Base-by-base conservation (phyloP, 2,888 invertebrate genomes). In the Ennomos erosarius region DNA sequence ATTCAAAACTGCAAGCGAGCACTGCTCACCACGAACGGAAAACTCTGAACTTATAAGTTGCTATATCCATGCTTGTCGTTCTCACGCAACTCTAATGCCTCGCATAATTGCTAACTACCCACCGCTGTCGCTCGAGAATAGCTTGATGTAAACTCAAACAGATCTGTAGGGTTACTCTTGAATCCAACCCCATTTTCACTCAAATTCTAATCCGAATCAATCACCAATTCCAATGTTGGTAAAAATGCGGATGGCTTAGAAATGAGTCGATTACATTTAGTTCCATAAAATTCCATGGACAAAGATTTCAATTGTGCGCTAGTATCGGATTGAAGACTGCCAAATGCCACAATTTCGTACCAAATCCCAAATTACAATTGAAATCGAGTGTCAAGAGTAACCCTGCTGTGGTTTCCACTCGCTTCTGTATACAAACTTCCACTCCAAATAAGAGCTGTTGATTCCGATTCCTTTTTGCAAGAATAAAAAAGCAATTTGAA, bases 81-180 rank as follows among this genome's bases (percentile, higher is more conserved):
- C 26, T 16, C 16, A 16, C n/a, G n/a, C n/a, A n/a, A n/a, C 35
- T 52, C 44, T 44, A 52, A 52, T 45, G 52, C 52, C 38, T 52
- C 44, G 44, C 33, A 44, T 33, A 52, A 52, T 52, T 44, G 52
- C 52, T 38, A 44, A 52, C 44, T 44, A 38, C 37, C 13, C 12
- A 9, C 12, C 12, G 12, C 34, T 13, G 12, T 13, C 40, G 10
- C 38, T 38, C 10, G 36, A 37, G 16, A 34, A 8, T 36, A 26
- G 36, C 13, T 13, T 13, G 13, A 10, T 10, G 33, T 43, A 26
- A 12, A 37, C 10, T 33, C 50, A 34, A 11, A 10, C 40, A 10
- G 35, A 10, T 45, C 33, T 16, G n/a, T n/a, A n/a, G n/a, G n/a
- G n/a, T n/a, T n/a, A n/a, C n/a, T n/a, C n/a, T n/a, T n/a, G n/a